phyloP scores from a whole-genome alignment of 2,113 vertebrate species.

The Lasiurus borealis region DNA sequence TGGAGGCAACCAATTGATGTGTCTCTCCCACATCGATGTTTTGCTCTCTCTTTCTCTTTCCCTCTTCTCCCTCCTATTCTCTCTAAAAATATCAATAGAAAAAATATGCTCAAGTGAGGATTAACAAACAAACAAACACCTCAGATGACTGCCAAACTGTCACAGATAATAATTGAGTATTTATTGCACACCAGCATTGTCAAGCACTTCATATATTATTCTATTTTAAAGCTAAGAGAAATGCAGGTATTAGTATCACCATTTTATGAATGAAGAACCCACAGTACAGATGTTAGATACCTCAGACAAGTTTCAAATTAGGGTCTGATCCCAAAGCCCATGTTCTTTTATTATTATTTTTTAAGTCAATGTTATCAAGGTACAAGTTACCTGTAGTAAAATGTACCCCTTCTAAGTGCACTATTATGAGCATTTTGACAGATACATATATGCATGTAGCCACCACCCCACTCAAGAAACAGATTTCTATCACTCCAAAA shows the following conservation, averaged over 20 bases:
- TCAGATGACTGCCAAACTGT: not conserved
- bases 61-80: too few species aligned
- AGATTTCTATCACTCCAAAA: not conserved
- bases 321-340: not conserved
- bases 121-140: too few species aligned
- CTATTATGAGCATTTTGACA: not conserved
- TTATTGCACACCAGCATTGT: not conserved
- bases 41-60: too few species aligned
- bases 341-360: not conserved
- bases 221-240: not conserved
- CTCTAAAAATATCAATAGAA: too few species aligned
- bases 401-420: not conserved
- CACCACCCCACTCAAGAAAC: not conserved
- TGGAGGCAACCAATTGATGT: too few species aligned
- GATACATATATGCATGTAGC: not conserved
- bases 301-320: not conserved
- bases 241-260: not conserved
- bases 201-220: not conserved
- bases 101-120: too few species aligned
- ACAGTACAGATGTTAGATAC: not conserved
- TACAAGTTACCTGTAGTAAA: slow-evolving; percentile 28
- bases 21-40: too few species aligned
- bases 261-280: not conserved
- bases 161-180: not conserved
- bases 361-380: not conserved